phyloP scores from a whole-genome alignment of 2,113 vertebrate species.

The Cynocephalus volans region DNA sequence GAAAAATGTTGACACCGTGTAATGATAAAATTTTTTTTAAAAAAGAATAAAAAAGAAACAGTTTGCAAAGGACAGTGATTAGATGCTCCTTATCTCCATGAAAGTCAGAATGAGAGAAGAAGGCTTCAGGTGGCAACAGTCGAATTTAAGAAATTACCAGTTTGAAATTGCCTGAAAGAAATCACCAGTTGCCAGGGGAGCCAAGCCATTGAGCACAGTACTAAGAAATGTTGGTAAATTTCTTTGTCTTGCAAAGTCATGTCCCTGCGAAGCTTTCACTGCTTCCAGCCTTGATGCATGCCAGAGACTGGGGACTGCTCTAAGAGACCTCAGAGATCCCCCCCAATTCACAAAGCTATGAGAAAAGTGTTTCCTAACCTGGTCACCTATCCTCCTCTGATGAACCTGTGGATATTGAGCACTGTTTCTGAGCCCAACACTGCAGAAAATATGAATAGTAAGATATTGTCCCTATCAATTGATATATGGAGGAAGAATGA shows the following conservation, averaged over 20 bases:
- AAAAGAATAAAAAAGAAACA: constrained; percentile 32
- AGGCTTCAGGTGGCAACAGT: background rate
- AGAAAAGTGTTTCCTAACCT: background rate
- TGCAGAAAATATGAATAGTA: background rate
- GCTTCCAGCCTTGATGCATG: background rate
- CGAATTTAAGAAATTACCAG: too few species aligned
- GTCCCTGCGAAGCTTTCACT: background rate
- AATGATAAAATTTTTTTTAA: too few species aligned
- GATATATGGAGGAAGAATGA: background rate
- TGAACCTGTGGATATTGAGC: background rate
- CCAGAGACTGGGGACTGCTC: background rate
- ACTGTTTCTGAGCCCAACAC: background rate
- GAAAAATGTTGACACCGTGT: too few species aligned
- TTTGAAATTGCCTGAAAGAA: background rate
- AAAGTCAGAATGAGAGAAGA: constrained; percentile 22
- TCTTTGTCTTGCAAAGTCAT: background rate
- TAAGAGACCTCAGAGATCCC: background rate
- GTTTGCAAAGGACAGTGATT: constrained; percentile 45
- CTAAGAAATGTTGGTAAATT: background rate
- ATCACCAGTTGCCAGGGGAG: background rate
- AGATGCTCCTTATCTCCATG: constrained; percentile 2
- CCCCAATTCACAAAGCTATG: background rate
- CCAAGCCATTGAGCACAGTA: background rate
- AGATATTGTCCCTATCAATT: background rate
- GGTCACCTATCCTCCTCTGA: background rate